These are phyloP conservation scores for Bembecia ichneumoniformis DNA, from an alignment of 2,888 invertebrate genomes.

Conservation along the genomic window DNA sequence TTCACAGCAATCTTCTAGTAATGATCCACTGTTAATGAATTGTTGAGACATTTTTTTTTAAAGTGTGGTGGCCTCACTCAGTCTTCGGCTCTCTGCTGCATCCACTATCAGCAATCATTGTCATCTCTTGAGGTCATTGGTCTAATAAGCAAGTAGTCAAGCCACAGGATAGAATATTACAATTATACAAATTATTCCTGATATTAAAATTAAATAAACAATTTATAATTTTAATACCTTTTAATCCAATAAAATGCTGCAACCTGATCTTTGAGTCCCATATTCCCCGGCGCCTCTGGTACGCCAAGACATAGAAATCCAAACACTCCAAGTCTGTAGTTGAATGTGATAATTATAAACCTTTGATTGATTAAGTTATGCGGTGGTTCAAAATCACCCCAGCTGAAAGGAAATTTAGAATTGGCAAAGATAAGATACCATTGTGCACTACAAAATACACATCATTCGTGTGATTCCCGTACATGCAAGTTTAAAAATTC, in stretches of 20 bases:
- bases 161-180: no score
- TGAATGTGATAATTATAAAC: slow-evolving; percentile 48
- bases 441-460: background rate
- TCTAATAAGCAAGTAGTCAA: no score
- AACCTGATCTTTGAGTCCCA: slow-evolving; percentile 57
- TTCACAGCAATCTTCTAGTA: no score
- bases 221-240: slow-evolving; percentile 8
- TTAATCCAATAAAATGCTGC: slow-evolving; percentile 58
- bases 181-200: background rate
- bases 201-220: background rate
- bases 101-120: no score
- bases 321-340: slow-evolving; percentile 50
- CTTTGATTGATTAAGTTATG: slow-evolving; percentile 28
- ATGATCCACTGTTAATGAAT: no score
- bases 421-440: background rate
- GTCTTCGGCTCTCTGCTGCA: no score
- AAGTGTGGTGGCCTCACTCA: no score
- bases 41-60: no score
- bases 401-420: slow-evolving; percentile 22
- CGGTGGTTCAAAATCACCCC: slow-evolving; percentile 43
- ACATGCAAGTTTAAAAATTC: background rate
- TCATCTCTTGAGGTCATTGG: no score
- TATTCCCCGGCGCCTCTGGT: slow-evolving; percentile 45
- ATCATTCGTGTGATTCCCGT: background rate
- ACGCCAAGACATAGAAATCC: slow-evolving; percentile 56